Percentiles rank a stretch among this genome's conserved stretches.
phyloP scores from a whole-genome alignment of 2,797 vertebrate genomes.

The Sebastes miniatus region DNA sequence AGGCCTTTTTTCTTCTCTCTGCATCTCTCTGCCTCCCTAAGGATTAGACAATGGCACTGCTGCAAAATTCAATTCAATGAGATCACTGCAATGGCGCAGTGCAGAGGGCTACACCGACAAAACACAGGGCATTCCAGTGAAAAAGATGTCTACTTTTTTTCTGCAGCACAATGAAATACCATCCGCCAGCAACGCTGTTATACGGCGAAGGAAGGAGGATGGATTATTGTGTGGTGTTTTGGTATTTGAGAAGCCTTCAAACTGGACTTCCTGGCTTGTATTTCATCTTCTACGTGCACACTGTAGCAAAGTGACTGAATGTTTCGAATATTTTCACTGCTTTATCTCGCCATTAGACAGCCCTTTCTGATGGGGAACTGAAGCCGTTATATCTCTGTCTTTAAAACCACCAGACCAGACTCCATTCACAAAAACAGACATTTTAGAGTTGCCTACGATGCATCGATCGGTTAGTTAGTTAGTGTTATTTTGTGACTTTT shows the following conservation, averaged over 20 bases:
- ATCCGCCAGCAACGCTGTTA: neutral
- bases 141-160: neutral
- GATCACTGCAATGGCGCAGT: neutral
- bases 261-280: neutral
- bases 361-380: too few species aligned
- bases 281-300: neutral
- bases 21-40: slow-evolving; percentile 1
- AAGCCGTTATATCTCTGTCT: too few species aligned
- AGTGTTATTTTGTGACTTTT: too few species aligned
- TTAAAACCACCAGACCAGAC: too few species aligned
- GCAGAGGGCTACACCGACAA: neutral
- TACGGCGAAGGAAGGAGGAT: neutral
- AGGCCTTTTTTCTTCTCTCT: slow-evolving; percentile 18
- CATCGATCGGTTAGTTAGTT: too few species aligned
- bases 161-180: neutral
- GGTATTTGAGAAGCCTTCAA: neutral
- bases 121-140: neutral
- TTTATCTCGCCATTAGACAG: too few species aligned
- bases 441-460: too few species aligned
- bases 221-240: neutral
- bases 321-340: too few species aligned
- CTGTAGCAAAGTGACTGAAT: too few species aligned
- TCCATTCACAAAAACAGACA: too few species aligned
- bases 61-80: neutral
- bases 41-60: neutral